phyloP scores from a whole-genome alignment of 64 coral and sea anemone genomes.

The Platygyra sinensis region DNA sequence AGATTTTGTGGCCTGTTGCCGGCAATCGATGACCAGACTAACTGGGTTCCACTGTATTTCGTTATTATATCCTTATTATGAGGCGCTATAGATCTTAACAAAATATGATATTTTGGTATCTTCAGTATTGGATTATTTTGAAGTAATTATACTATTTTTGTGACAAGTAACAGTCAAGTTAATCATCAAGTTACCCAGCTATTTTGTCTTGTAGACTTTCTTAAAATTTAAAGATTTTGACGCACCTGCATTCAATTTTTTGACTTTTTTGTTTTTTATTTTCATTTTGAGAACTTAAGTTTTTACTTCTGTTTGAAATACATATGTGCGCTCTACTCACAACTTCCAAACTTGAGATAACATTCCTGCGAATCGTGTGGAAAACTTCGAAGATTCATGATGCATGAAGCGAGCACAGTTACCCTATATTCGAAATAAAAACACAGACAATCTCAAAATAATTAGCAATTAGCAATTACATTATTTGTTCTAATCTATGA shows the following conservation, averaged over 20 bases:
- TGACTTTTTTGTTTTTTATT: background rate
- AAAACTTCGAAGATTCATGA: constrained; percentile 70
- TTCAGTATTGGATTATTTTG: too few relatives aligned
- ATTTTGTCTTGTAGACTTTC: background rate
- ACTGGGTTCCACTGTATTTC: too few relatives aligned
- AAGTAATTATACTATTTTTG: too few relatives aligned
- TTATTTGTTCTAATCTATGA: too few relatives aligned
- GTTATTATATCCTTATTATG: too few relatives aligned
- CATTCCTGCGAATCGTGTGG: constrained; percentile 69
- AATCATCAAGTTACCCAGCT: background rate
- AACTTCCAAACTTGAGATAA: constrained; percentile 80
- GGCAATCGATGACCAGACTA: too few relatives aligned
- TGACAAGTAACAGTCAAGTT: background rate
- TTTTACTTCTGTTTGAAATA: background rate
- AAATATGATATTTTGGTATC: too few relatives aligned
- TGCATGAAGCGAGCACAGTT: constrained; percentile 54
- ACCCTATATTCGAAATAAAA: constrained; percentile 36
- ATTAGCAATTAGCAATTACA: background rate
- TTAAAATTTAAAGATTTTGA: too few relatives aligned
- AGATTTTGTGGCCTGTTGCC: too few relatives aligned
- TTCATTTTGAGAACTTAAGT: background rate
- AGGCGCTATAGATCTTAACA: too few relatives aligned
- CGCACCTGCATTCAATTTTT: too few relatives aligned
- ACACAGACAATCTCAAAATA: background rate
- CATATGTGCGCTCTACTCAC: constrained; percentile 47